Evolutionary conservation across 2,888 invertebrate species (phyloP), one percentile per base, ranked within the genome.

Genomic region (Aphodius sticticus): DNA sequence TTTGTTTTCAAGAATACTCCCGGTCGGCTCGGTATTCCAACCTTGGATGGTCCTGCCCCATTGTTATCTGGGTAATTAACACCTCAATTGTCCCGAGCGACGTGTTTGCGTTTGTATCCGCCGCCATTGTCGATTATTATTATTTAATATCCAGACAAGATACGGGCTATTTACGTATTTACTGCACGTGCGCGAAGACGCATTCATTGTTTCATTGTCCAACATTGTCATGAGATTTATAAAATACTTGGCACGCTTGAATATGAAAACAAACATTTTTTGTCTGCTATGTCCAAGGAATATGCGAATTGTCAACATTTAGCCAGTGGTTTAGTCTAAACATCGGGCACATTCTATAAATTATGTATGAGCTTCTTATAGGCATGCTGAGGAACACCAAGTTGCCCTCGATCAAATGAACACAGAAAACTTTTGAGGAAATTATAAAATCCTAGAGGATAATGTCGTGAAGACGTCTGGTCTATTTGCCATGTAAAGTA

Each of bases 1-100:
- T 72, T 72, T 78, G 38, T 72, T 77, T 70, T 70, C 1, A 53
- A 53, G 53, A 53, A 5, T 53, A 53, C 53, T 53, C 53, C 12
- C 53, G 53, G 12, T 5, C 12, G 53, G 53, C 53, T 53, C 53
- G 53, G 53, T 53, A 53, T 26, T 0, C 53, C 53, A 53, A 53
- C 53, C 53, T 53, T 53, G 53, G 53, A 53, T 53, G 53, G 53
- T 53, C 53, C 53, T 53, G 53, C 9, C 53, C 53, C 53, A 53
- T 53, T 53, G 53, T 53, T 53, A 53, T 53, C 53, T 53, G 53
- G 53, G 53, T 12, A 53, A 53, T 53, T 53, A 53, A 9, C 53
- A 53, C 53, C 53, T 53, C 53, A 53, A 53, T 53, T 53, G 53
- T 53, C 53, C 53, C 53, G 53, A 7, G 53, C 53, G 53, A 53